Evolutionary conservation across 1,140 invertebrate genomes (phyloP).

Genomic region (Tetragonula clypearis): DNA sequence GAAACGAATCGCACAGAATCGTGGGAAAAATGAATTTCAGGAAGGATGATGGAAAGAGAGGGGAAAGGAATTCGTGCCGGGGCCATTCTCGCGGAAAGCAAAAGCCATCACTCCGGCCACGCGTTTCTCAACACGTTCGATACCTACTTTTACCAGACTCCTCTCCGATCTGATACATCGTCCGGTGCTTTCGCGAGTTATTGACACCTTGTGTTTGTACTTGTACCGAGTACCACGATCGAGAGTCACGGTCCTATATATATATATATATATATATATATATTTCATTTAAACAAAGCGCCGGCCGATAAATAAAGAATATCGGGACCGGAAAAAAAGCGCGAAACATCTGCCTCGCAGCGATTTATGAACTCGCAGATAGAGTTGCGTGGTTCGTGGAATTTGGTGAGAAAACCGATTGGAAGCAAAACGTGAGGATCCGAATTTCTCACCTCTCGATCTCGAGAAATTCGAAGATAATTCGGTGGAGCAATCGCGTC

Average conservation of each 20-base stretch:
- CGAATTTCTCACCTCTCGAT: slow-evolving; percentile 22
- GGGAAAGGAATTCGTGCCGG: not conserved
- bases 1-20: not conserved
- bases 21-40: not conserved
- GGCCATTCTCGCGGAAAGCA: not conserved
- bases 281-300: slow-evolving; percentile 18
- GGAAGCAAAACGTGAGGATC: not conserved
- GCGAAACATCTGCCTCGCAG: slow-evolving; percentile 4
- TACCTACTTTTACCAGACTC: not conserved
- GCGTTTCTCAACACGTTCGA: not conserved
- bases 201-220: not conserved
- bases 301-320: not conserved
- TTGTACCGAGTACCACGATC: too few species aligned
- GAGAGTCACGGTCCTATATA: too few species aligned
- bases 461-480: slow-evolving; percentile 32
- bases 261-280: not conserved
- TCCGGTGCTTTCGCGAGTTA: not conserved
- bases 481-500: slow-evolving; percentile 14
- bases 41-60: not conserved
- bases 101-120: not conserved
- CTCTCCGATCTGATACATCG: not conserved
- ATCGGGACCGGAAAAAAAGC: not conserved
- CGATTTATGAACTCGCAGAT: slow-evolving; percentile 27
- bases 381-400: slow-evolving; percentile 28
- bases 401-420: not conserved